Evolutionary conservation across 2,113 vertebrate species (phyloP).

Genomic region (Halcyon senegalensis): DNA sequence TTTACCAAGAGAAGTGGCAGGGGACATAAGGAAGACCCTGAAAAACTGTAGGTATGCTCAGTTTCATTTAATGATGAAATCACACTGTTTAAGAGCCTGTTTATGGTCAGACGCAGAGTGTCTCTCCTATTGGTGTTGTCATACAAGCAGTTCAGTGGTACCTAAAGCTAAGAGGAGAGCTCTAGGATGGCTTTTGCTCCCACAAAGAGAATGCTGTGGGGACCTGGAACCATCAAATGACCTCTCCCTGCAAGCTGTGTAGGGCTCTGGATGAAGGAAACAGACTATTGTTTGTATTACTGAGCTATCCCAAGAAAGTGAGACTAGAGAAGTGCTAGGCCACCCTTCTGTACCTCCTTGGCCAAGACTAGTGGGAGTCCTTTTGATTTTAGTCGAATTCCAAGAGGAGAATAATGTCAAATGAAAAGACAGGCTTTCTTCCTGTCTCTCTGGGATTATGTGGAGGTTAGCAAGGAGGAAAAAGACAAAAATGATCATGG

Average conservation of each 20-base stretch:
- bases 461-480: neutral
- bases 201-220: neutral
- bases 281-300: neutral
- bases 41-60: neutral
- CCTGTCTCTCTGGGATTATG: neutral
- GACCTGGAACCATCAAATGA: neutral
- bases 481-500: neutral
- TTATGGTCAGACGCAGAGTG: neutral
- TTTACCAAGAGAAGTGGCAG: neutral
- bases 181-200: neutral
- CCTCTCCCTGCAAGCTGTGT: neutral
- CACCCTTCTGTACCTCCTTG: neutral
- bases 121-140: neutral
- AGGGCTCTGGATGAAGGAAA: neutral
- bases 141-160: neutral
- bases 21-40: neutral
- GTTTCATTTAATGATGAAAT: neutral
- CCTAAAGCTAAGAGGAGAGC: neutral
- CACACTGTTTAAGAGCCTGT: neutral
- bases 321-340: neutral
- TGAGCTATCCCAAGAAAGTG: neutral
- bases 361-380: neutral
- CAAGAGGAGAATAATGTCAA: neutral
- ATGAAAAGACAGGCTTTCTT: neutral
- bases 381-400: neutral